Evolutionary conservation across 2,797 vertebrate species (phyloP), one percentile per base, ranked within the genome.

Genomic region (Carduelis carduelis): DNA sequence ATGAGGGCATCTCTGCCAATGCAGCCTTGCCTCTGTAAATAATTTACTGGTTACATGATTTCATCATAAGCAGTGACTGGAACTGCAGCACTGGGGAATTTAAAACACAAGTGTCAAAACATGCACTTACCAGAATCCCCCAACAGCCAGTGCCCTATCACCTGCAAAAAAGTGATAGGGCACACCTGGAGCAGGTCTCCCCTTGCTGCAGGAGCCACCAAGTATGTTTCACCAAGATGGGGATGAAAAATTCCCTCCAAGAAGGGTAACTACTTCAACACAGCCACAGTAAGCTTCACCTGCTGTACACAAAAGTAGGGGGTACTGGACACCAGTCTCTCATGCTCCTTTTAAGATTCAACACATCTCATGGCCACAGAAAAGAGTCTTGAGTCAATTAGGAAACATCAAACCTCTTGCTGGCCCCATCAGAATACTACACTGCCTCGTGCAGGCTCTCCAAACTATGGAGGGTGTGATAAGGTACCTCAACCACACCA

Each of bases 41-140:
- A 95, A 96, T 96, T 92, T 87, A 96, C 94, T 93, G 87, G 83
- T 93, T 96, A 91, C 66, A 95, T 18, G 52, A 93, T 96, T 93
- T 95, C 91, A 86, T 55, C 74, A 94, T 64, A 61, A 86, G 26
- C 74, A 80, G 65, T 43, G 76, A 92, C 59, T 95, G 60, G 80
- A 89, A 89, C 44, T 86, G 41, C 32, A 91, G 68, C 69, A 69
- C 0, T 9, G 10, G n/a, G 19, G 63, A 82, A 93, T 87, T 89
- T 57, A 65, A 95, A 95, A 66, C 56, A 53, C 0, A 4, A 88
- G 66, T 77, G 66, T 39, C 61, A 82, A 80, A 84, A 93, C 2
- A 7, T 5, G 50, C 44, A 26, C 79, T 59, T 74, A 93, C 21
- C 61, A 92, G 69, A 94, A 93, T 5, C 14, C 47, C 53, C 37